Evolutionary conservation across 2,888 invertebrate species (phyloP), one percentile per base, ranked within the genome.

Genomic region (Heliconius erato): DNA sequence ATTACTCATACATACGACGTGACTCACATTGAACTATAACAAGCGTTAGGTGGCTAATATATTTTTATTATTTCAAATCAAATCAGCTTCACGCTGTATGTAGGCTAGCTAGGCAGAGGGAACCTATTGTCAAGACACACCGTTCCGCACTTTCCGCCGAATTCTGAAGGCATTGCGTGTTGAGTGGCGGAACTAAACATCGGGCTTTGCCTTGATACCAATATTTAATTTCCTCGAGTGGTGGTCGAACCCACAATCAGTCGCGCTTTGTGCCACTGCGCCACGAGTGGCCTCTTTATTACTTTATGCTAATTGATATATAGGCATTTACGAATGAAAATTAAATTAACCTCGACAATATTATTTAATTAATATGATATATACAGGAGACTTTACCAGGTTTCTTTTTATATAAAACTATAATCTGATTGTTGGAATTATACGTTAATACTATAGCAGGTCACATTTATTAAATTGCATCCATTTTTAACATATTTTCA

Each of bases 301-400:
- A 40, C 40, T 40, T 40, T 11, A 40, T 40, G 40, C 40, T 11
- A 40, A 40, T 40, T 4, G 14, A 32, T 59, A 74, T n/a, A 32
- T 16, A 40, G 26, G 35, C 63, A 40, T 76, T 76, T 63, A 63
- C 35, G 14, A 76, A 76, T 76, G 63, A 35, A 76, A 76, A 76
- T 76, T 35, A 19, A 76, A 76, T 76, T 76, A 63, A 76, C 76
- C 76, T 76, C 63, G 40, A 26, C 40, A 63, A 26, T 63, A 63
- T n/a, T 76, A 76, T 63, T 76, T 11, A 76, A 76, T 76, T 35
- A 76, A n/a, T 76, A 76, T 76, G 14, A 76, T 63, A 35, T 76
- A 35, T 26, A 76, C 5, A n/a, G 7, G 23, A 35, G 59, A 54
- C 59, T 59, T 76, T 76, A 35, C 35, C 40, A 76, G 76, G 76